These are phyloP conservation scores for Cheilosia soror DNA, from an alignment of 2,888 invertebrate species.

Conservation along the genomic window DNA sequence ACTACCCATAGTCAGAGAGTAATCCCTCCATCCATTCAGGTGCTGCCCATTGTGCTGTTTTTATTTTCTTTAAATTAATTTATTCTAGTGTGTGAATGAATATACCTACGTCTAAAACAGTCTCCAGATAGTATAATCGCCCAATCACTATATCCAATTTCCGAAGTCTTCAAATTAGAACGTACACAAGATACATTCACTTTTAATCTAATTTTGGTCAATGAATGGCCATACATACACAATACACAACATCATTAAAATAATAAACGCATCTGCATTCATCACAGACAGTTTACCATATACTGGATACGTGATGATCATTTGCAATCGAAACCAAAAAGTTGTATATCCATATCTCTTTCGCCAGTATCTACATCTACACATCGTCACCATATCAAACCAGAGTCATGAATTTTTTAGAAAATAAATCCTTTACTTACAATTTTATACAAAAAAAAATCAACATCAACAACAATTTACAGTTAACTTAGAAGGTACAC, in stretches of 20 bases:
- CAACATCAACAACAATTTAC: constrained; percentile 14
- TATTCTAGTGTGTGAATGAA: too few relatives aligned
- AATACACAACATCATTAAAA: background rate
- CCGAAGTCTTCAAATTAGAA: background rate
- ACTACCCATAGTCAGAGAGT: too few relatives aligned
- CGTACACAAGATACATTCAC: constrained; percentile 11
- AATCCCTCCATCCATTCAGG: too few relatives aligned
- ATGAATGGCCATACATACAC: background rate
- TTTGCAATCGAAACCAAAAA: constrained; percentile 4
- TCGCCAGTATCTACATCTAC: background rate
- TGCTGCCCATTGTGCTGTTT: too few relatives aligned
- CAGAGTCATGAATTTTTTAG: background rate
- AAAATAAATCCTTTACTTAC: constrained; percentile 8
- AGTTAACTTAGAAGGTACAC: background rate
- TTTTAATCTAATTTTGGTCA: constrained; percentile 26
- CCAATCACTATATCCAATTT: background rate
- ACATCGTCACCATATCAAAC: background rate
- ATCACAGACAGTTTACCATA: constrained; percentile 3
- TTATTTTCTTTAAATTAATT: too few relatives aligned
- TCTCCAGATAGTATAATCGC: too few relatives aligned
- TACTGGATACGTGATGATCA: constrained; percentile 25
- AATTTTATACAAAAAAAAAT: constrained; percentile 10
- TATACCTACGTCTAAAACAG: too few relatives aligned
- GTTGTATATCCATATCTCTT: background rate
- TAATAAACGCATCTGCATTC: constrained; percentile 17